These are phyloP conservation scores for Balanococcus diminutus DNA, from an alignment of 2,888 invertebrate genomes.

Conservation along the genomic window DNA sequence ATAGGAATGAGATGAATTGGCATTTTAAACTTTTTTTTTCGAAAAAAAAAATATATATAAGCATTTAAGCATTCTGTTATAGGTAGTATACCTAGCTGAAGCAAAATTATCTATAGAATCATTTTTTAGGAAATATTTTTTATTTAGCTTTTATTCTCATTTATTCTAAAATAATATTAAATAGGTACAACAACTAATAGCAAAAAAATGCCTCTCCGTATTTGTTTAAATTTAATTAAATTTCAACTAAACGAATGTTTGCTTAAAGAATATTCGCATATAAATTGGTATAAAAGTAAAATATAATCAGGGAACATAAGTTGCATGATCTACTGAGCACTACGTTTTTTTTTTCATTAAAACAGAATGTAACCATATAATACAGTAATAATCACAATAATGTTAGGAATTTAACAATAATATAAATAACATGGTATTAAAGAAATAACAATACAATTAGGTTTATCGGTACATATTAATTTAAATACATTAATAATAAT, in stretches of 20 bases:
- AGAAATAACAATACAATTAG: conserved; percentile 41
- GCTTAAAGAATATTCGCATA: conserved; percentile 43
- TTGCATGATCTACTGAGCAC: conserved; percentile 45
- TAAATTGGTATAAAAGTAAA: conserved; percentile 49
- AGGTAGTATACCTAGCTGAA: conserved; percentile 2
- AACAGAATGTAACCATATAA: conserved; percentile 33
- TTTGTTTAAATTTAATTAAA: conserved; percentile 2
- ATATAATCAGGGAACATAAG: conserved; percentile 37
- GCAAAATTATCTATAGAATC: not conserved
- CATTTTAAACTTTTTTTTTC: not conserved
- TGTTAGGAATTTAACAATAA: conserved; percentile 45
- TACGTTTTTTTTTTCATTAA: too few species aligned
- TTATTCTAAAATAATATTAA: conserved; percentile 26
- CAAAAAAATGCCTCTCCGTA: conserved; percentile 12
- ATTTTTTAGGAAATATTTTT: not conserved
- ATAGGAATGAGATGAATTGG: not conserved
- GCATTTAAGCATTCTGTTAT: not conserved
- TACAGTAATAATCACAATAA: conserved; percentile 48
- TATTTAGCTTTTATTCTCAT: not conserved
- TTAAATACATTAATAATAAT: not conserved
- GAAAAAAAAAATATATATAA: not conserved
- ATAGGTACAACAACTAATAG: conserved; percentile 29
- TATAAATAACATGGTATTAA: conserved; percentile 45
- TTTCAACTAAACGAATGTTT: conserved; percentile 42
- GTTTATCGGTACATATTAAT: not conserved